Evolutionary conservation across 1,140 invertebrate species (phyloP), one percentile per base, ranked within the genome.

Genomic region (Homalodisca vitripennis): DNA sequence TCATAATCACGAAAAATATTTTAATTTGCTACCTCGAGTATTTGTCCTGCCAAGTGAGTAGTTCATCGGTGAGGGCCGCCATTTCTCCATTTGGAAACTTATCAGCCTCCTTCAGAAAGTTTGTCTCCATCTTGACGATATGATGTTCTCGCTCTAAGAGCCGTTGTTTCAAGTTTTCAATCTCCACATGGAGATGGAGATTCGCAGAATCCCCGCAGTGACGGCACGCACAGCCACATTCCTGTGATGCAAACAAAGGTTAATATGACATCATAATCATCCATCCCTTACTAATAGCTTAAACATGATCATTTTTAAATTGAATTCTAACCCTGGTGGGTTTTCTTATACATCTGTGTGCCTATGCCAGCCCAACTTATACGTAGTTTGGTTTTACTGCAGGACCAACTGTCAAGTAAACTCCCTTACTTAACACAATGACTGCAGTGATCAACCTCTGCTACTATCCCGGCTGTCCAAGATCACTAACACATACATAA

Each of bases 1-100:
- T 41, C 6, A 41, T 10, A 41, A 24, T 48, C 22, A 17, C 64
- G 51, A 30, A 24, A 14, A 70, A 63, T 71, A 68, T 3, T 31
- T 62, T 14, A 53, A 20, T 17, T 51, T 53, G n/a, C 31, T 78
- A 89, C 89, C 91, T 88, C 78, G 92, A 90, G 84, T 95, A 96
- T 83, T 96, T 94, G 74, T 97, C 94, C 77, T 94, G 89, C 88
- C 93, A 94, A 73, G 91, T 90, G 66, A 88, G 77, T 63, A 96
- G 80, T 79, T 95, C 94, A 72, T 97, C 93, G 75, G 89, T 89
- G 46, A 94, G 82, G 66, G 93, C 91, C 29, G 88, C 85, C 73
- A 89, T 81, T 77, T 91, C 88, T 29, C 86, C 86, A 73, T 87
- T 88, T 32, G 88, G 87, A 79, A 84, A 86, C 73, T 91, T 89